Conservation (phyloP, 2,888 invertebrate genomes). For the Cylloceria caligata region DNA sequence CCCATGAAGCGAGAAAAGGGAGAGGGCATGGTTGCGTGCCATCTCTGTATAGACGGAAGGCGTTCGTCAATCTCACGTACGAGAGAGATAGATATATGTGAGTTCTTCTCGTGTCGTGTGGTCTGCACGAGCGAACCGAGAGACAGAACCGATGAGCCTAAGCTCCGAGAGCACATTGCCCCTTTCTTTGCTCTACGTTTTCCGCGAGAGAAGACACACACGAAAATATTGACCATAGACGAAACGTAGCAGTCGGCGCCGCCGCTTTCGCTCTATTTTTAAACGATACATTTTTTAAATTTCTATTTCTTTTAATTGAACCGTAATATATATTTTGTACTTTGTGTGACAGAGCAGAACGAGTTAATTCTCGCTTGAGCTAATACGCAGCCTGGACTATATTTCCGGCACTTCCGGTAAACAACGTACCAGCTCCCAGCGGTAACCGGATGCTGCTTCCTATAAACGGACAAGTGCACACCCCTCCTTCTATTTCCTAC, state of each 20-base stretch:
- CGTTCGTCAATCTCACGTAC: conserved; percentile 38
- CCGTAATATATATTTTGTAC: conserved; percentile 31
- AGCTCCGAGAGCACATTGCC: conserved; percentile 46
- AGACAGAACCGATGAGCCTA: conserved; percentile 30
- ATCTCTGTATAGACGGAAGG: conserved; percentile 44
- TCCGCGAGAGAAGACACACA: conserved; percentile 47
- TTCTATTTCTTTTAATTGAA: too few species aligned
- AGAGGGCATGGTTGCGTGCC: conserved; percentile 40
- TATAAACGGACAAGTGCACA: conserved; percentile 70
- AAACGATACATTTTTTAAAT: too few species aligned
- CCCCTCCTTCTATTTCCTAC: conserved; percentile 58
- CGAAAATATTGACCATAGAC: conserved; percentile 40
- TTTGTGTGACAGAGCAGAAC: conserved; percentile 52
- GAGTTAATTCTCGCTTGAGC: conserved; percentile 56
- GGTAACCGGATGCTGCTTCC: conserved; percentile 70
- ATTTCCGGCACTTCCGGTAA: conserved; percentile 67
- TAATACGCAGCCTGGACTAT: conserved; percentile 45
- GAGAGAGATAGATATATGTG: background rate
- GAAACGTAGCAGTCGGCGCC: too few species aligned
- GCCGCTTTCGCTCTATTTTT: too few species aligned
- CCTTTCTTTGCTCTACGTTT: conserved; percentile 15
- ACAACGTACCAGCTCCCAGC: conserved; percentile 29
- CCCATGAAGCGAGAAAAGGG: conserved; percentile 34
- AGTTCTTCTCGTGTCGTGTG: conserved; percentile 18
- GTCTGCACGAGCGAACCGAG: conserved; percentile 28